A percentile compares a stretch with the other conserved stretches of the same genome.
Evolutionary conservation across 2,888 invertebrate species (phyloP).

Genomic region (Isotomurus palustris): DNA sequence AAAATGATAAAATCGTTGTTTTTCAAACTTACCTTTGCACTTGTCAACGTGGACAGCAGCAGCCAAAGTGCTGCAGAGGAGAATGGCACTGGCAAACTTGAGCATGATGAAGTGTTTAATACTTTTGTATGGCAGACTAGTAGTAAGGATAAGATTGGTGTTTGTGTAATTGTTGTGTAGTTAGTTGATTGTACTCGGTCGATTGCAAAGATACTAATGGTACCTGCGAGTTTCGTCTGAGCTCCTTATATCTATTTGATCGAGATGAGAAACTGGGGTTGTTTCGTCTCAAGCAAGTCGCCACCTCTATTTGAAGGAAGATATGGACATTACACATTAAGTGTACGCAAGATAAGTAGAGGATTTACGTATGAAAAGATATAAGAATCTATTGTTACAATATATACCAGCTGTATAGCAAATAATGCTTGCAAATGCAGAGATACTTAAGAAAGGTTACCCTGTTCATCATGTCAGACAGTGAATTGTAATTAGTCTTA

Average conservation of each 20-base stretch:
- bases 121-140: background rate
- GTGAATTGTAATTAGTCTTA: too few species aligned
- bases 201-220: background rate
- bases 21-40: constrained; percentile 40
- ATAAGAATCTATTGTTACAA: too few species aligned
- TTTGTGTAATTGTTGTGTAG: too few species aligned
- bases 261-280: constrained; percentile 14
- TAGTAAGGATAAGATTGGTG: background rate
- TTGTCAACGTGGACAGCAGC: constrained; percentile 41
- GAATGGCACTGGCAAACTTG: constrained; percentile 24
- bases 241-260: constrained; percentile 16
- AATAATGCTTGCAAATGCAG: too few species aligned
- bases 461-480: too few species aligned
- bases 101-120: constrained; percentile 20
- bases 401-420: too few species aligned
- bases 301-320: too few species aligned
- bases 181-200: background rate
- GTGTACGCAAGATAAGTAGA: too few species aligned
- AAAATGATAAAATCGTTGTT: background rate
- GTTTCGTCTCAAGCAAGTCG: too few species aligned
- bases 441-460: too few species aligned
- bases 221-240: background rate
- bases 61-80: constrained; percentile 25
- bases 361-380: too few species aligned
- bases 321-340: too few species aligned